Evolutionary conservation across 2,888 invertebrate species (phyloP).

Genomic region (Polymixis flavicincta): DNA sequence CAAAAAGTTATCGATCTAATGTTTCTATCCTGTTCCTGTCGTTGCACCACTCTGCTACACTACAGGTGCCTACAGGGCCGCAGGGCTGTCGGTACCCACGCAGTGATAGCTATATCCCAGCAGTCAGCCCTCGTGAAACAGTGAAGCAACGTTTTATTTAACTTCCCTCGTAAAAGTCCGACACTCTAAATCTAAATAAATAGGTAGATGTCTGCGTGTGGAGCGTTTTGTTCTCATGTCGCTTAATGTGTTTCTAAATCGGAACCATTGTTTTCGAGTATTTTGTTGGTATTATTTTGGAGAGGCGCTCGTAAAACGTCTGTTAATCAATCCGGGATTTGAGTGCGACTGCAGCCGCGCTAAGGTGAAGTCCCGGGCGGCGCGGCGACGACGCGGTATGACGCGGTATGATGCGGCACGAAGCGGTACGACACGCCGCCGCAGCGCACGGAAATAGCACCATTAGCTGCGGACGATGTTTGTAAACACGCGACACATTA

Average conservation of each 20-base stretch:
- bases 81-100: no score
- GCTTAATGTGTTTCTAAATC: slow-evolving; percentile 70
- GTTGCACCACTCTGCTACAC: background rate
- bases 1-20: no score
- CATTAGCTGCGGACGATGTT: slow-evolving; percentile 82
- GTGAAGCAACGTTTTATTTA: slow-evolving; percentile 18
- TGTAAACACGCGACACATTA: slow-evolving; percentile 80
- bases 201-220: slow-evolving; percentile 32
- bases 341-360: slow-evolving; percentile 54
- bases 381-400: slow-evolving; percentile 14
- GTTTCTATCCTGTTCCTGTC: no score
- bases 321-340: slow-evolving; percentile 73
- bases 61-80: background rate
- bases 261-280: slow-evolving; percentile 61
- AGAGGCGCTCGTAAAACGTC: slow-evolving; percentile 71
- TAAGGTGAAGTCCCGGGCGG: background rate
- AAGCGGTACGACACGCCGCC: slow-evolving; percentile 12
- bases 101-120: background rate
- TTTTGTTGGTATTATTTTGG: slow-evolving; percentile 61
- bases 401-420: background rate
- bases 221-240: slow-evolving; percentile 53
- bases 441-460: slow-evolving; percentile 77
- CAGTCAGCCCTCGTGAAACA: background rate
- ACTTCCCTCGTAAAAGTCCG: slow-evolving; percentile 20
- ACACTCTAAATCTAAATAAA: slow-evolving; percentile 44